Conservation (phyloP, 2,888 invertebrate genomes). For the Lycocerus yunnanus region DNA sequence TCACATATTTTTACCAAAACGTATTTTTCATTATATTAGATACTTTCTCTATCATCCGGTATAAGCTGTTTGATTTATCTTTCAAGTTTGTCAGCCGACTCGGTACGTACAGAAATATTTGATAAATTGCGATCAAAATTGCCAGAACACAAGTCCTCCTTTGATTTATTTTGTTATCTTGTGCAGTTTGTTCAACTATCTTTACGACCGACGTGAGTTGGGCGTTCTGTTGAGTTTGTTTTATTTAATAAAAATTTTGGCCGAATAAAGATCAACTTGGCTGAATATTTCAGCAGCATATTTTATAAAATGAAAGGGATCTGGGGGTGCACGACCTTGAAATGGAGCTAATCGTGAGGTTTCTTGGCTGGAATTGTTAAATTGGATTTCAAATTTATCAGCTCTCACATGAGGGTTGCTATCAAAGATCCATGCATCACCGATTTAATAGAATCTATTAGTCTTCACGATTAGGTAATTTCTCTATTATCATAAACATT, state of each 20-base stretch:
- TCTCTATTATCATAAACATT: neutral
- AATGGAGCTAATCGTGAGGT: neutral
- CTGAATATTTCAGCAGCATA: no score
- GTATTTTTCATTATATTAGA: neutral
- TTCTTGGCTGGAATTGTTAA: neutral
- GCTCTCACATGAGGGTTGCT: neutral
- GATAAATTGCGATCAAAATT: neutral
- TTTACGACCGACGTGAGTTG: neutral
- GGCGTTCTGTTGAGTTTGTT: neutral
- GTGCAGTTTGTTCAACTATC: neutral
- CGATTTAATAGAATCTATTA: neutral
- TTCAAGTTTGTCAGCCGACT: neutral
- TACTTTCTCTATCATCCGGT: neutral
- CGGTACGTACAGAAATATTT: neutral
- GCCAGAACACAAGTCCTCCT: neutral
- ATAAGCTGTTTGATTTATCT: neutral
- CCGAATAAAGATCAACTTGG: no score
- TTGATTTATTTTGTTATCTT: neutral
- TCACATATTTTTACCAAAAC: no score
- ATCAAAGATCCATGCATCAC: neutral
- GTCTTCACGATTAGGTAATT: neutral
- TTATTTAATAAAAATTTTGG: neutral
- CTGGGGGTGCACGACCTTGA: neutral
- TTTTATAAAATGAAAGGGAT: no score
- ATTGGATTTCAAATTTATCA: neutral